phyloP scores from a whole-genome alignment of 2,888 invertebrate genomes.

The Aproaerema taeniolella region DNA sequence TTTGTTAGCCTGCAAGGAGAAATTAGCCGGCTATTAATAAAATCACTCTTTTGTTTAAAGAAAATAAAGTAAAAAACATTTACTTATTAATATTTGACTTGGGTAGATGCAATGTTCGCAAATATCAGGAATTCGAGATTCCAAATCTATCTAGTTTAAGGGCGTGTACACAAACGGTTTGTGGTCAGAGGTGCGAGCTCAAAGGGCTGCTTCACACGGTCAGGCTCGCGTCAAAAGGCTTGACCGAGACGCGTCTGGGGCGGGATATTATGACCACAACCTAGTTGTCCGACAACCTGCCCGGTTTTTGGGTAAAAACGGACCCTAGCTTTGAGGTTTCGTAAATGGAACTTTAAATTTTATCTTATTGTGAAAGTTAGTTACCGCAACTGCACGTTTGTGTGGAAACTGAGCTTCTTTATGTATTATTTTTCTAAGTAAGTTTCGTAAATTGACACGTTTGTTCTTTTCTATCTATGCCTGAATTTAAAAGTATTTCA shows the following conservation, averaged over 20 bases:
- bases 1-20: no score
- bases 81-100: not conserved
- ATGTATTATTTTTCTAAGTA: no score
- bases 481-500: no score
- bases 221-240: constrained; percentile 58
- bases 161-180: constrained; percentile 60
- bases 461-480: no score
- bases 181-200: constrained; percentile 69
- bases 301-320: constrained; percentile 35
- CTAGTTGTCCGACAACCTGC: constrained; percentile 43
- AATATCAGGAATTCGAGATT: constrained; percentile 14
- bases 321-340: constrained; percentile 33
- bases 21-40: no score
- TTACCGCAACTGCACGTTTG: not conserved
- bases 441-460: no score
- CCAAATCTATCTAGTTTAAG: constrained; percentile 39
- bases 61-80: no score
- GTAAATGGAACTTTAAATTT: constrained; percentile 18
- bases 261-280: constrained; percentile 47
- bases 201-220: constrained; percentile 62
- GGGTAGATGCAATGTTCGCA: no score
- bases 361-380: constrained; percentile 1
- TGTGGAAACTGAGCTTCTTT: no score
- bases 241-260: constrained; percentile 55
- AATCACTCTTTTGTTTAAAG: no score